Evolutionary conservation across 2,113 vertebrate genomes (phyloP), one percentile per base, ranked within the genome.

Genomic region (Onychorhynchus coronatus): DNA sequence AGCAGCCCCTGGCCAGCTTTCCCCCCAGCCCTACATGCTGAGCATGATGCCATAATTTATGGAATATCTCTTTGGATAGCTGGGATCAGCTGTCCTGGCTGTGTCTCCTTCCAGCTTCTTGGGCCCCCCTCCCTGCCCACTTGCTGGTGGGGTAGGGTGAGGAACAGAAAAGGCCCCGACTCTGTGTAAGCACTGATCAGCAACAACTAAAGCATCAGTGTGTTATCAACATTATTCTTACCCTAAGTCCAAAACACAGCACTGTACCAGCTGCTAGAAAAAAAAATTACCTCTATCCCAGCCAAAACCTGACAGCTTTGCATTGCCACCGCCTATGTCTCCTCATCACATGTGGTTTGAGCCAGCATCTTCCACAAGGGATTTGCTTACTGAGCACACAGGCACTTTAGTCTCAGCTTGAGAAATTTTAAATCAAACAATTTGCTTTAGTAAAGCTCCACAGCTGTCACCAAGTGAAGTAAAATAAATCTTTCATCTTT

Each of bases 111-210:
- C 22, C 37, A 66, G 24, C 50, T 46, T 27, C 52, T 14, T 53
- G 17, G 61, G 52, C 12, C 46, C n/a, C 22, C 5, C 22, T n/a
- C n/a, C 5, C n/a, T 27, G 21, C 12, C 28, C 61, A 25, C 52
- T 23, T 0, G 0, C 12, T 61, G 52, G 17, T 53, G 30, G 37
- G 23, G 8, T 44, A 37, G 19, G 23, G 28, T 78, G 39, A 53
- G 44, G 13, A 73, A 39, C 39, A 79, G 52, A 59, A 72, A 85
- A 63, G 5, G 12, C 50, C 23, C 21, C 72, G 44, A 37, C 33
- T 39, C 7, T 19, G 8, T 8, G 27, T 21, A 44, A 79, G 24
- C 21, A 9, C 67, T 67, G 14, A 67, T 78, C 39, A 47, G 67
- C n/a, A 41, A 27, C 44, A 79, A 52, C 44, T 8, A n/a, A 22